Conservation (phyloP, 2,113 vertebrate genomes). For the Ammospiza caudacuta region DNA sequence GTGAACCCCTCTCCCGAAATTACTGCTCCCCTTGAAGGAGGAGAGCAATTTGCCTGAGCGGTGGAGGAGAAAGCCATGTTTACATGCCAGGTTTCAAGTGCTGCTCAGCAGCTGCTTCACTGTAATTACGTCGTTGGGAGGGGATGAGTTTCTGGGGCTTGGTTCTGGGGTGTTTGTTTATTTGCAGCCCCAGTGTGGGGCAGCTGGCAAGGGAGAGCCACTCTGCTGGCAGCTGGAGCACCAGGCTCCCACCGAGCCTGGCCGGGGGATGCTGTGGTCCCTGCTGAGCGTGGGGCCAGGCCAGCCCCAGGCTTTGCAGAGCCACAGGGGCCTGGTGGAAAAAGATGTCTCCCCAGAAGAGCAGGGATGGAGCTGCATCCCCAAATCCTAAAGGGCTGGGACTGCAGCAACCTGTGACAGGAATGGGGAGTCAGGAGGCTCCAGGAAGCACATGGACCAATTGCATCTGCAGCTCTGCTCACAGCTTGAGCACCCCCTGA, state of each 20-base stretch:
- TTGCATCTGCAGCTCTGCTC: neutral
- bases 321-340: neutral
- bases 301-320: neutral
- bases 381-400: neutral
- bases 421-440: neutral
- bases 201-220: conserved; percentile 10
- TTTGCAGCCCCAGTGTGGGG: neutral
- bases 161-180: conserved; percentile 44
- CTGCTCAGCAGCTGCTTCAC: conserved; percentile 15
- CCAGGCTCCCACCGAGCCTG: accelerated
- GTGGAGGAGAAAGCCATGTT: conserved; percentile 35
- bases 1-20: conserved; percentile 1
- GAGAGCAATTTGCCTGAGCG: neutral
- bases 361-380: neutral
- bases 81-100: conserved; percentile 40
- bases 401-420: accelerated
- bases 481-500: neutral
- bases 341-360: neutral
- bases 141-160: conserved; percentile 40
- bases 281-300: accelerated
- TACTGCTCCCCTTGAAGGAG: conserved; percentile 31
- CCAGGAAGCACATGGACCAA: accelerated
- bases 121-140: conserved; percentile 11
- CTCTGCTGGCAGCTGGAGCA: neutral
- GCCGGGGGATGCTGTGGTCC: neutral